Base-by-base conservation (phyloP, 2,888 invertebrate species). In the Ditula angustiorana region DNA sequence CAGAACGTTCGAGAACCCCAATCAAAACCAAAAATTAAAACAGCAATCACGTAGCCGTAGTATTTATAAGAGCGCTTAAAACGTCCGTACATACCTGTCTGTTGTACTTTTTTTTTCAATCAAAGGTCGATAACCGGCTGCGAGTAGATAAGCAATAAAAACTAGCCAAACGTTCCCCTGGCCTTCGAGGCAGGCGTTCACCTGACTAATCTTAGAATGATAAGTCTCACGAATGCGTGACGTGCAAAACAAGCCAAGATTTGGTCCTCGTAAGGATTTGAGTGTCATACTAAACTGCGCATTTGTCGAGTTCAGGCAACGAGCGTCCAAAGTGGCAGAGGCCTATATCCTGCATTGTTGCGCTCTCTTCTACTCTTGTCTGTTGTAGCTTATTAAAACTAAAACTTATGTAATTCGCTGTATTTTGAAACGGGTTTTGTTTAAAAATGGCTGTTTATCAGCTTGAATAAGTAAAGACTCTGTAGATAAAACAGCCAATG, bases 101-200 rank as follows among this genome's bases (percentile, higher is more conserved):
- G 57, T 58, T 59, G 58, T 64, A 58, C 8, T 35, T 56, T 64
- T 56, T 64, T 59, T 59, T 64, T 64, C 46, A 49, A 62, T 74
- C 74, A 70, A 37, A 47, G 83, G 81, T 87, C 86, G 82, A 83
- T 83, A 83, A 72, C 86, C 84, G 74, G 74, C 82, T 79, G 83
- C 82, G 73, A 79, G 81, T 80, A 83, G 80, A 76, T 77, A 77
- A 75, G 77, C 76, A 76, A 77, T 82, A 87, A 86, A 90, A 88
- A 86, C 84, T 83, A 80, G 82, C 85, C 86, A 85, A 86, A 82
- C 85, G 79, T 68, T 60, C 63, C 58, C 33, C 71, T 87, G 90
- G 89, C 92, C 89, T 92, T 91, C 89, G 87, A 85, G 83, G 79
- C 80, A 78, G 80, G 79, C 90, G 78, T 90, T 92, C 89, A 92